Evolutionary conservation across 2,113 vertebrate species (phyloP).

Genomic region (Oenanthe melanoleuca): DNA sequence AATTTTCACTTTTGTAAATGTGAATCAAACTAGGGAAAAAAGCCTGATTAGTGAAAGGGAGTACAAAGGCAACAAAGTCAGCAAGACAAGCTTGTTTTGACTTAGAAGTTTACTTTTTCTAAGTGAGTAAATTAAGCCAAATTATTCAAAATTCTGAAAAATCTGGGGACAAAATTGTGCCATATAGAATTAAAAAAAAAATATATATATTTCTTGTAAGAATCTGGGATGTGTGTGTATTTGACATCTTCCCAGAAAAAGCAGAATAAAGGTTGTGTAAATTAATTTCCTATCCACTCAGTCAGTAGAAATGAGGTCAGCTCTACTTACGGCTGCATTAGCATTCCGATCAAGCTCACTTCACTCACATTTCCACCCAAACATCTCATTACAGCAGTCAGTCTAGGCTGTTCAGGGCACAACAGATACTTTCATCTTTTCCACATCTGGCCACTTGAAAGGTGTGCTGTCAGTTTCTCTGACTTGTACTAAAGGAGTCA

Average conservation of each 20-base stretch:
- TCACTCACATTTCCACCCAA: slow-evolving; percentile 29
- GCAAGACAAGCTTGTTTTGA: not conserved
- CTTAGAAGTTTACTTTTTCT: not conserved
- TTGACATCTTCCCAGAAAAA: not conserved
- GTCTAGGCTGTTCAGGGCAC: not conserved
- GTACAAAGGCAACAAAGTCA: not conserved
- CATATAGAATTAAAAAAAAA: not conserved
- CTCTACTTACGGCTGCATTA: not conserved
- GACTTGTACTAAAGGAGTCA: not conserved
- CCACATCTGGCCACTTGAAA: not conserved
- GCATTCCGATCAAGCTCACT: slow-evolving; percentile 45
- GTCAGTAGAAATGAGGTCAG: slow-evolving; percentile 45
- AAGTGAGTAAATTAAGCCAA: not conserved
- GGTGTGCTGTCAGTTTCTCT: not conserved
- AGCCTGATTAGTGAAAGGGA: not conserved
- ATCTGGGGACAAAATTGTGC: not conserved
- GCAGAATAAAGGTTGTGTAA: not conserved
- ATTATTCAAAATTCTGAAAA: not conserved
- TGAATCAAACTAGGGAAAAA: not conserved
- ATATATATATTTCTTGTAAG: not conserved
- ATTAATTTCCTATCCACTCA: not conserved
- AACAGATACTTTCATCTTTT: slow-evolving; percentile 17
- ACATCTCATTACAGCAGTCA: slow-evolving; percentile 22
- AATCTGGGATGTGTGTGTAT: not conserved
- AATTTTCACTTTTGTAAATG: not conserved